Conservation (phyloP, 2,888 invertebrate genomes). For the Automeris io region DNA sequence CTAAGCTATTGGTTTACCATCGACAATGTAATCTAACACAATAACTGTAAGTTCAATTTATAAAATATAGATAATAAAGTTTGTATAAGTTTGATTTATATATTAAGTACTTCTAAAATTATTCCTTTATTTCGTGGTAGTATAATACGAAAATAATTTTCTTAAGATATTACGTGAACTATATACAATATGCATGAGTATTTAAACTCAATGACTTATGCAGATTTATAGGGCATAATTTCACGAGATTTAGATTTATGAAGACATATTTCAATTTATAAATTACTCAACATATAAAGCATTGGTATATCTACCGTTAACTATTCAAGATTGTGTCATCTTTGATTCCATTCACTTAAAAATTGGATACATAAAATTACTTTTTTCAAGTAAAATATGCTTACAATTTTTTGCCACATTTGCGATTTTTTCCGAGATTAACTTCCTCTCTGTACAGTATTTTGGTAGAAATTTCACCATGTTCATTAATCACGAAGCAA, state of each 20-base stretch:
- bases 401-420: not conserved
- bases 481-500: constrained; percentile 64
- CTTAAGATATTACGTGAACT: too few relatives aligned
- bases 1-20: constrained; percentile 44
- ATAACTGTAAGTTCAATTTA: constrained; percentile 35
- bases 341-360: constrained; percentile 8
- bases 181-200: too few relatives aligned
- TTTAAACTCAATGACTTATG: too few relatives aligned
- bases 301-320: constrained; percentile 4
- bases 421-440: constrained; percentile 15
- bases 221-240: too few relatives aligned
- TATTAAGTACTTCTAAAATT: too few relatives aligned
- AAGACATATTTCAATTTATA: too few relatives aligned
- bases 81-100: too few relatives aligned
- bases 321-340: constrained; percentile 5
- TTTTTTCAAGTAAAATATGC: constrained; percentile 4
- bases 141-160: too few relatives aligned
- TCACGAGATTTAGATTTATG: too few relatives aligned
- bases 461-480: constrained; percentile 35
- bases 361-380: constrained; percentile 6
- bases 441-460: constrained; percentile 19
- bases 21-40: constrained; percentile 34
- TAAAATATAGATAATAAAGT: too few relatives aligned
- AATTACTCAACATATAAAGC: too few relatives aligned
- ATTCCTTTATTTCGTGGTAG: too few relatives aligned